phyloP scores from a whole-genome alignment of 2,797 vertebrate species.

The Dendrocincla fuliginosa region DNA sequence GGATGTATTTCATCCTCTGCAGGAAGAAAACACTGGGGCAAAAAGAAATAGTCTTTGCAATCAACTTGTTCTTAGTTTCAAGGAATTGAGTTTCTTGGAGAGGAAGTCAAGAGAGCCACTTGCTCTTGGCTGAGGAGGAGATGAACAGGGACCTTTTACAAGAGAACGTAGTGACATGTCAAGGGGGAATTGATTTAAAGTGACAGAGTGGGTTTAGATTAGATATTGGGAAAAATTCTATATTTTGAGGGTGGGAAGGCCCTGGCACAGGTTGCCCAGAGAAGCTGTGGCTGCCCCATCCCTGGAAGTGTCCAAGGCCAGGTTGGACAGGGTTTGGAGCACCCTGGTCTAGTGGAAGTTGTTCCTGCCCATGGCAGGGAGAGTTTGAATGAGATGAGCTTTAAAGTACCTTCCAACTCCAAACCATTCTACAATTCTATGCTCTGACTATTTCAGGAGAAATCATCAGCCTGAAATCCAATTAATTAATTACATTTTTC shows the following conservation, averaged over 20 bases:
- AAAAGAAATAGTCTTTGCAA: neutral
- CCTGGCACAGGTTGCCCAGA: neutral
- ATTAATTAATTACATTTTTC: neutral
- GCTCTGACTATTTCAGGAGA: neutral
- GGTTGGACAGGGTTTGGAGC: neutral
- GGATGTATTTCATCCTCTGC: slow-evolving; percentile 48
- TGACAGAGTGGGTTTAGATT: neutral
- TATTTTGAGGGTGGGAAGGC: neutral
- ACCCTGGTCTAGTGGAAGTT: neutral
- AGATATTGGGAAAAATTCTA: neutral
- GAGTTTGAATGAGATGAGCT: neutral
- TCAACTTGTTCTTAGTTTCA: neutral
- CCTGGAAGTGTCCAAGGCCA: neutral
- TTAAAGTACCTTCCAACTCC: neutral
- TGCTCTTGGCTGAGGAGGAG: neutral
- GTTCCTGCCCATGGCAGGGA: neutral
- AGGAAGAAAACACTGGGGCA: neutral
- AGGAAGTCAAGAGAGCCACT: neutral
- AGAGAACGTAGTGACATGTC: too few relatives aligned
- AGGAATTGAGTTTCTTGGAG: neutral
- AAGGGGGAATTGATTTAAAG: neutral
- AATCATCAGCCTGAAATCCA: neutral
- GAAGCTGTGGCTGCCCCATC: neutral
- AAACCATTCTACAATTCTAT: neutral
- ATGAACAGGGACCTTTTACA: neutral